Conservation (phyloP, 2,888 invertebrate species). For the Heliconius aoede region DNA sequence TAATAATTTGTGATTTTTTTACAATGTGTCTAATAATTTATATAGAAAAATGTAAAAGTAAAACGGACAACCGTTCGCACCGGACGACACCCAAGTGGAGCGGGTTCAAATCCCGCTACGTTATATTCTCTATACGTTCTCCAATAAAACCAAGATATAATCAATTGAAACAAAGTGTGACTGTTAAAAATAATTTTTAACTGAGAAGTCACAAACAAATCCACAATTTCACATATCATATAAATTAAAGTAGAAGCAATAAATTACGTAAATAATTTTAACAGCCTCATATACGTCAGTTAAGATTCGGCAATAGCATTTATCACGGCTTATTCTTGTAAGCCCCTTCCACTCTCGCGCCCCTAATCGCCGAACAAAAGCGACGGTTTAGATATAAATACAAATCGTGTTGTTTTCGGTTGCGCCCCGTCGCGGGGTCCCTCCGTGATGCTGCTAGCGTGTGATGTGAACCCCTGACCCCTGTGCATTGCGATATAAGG, state of each 20-base stretch:
- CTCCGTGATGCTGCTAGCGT: constrained; percentile 46
- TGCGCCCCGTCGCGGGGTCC: constrained; percentile 59
- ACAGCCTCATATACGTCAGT: constrained; percentile 41
- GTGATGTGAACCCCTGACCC: constrained; percentile 34
- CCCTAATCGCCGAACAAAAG: constrained; percentile 80
- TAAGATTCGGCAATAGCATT: constrained; percentile 47
- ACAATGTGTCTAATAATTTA: neutral
- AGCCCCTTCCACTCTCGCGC: constrained; percentile 64
- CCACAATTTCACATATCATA: neutral
- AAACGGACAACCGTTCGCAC: neutral
- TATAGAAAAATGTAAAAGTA: neutral
- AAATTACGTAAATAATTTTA: constrained; percentile 33
- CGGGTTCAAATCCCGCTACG: too few relatives aligned
- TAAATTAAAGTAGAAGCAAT: neutral
- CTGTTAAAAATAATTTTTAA: neutral
- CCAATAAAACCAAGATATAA: too few relatives aligned
- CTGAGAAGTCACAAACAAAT: neutral
- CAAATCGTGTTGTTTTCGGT: constrained; percentile 83
- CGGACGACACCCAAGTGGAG: too few relatives aligned
- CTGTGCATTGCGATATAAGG: constrained; percentile 33
- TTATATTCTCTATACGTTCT: too few relatives aligned
- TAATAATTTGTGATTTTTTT: too few relatives aligned
- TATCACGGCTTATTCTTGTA: constrained; percentile 54
- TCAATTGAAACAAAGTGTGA: too few relatives aligned
- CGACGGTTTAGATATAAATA: constrained; percentile 79